Base-by-base conservation (phyloP, 2,797 vertebrate genomes). In the Chelon auratus region DNA sequence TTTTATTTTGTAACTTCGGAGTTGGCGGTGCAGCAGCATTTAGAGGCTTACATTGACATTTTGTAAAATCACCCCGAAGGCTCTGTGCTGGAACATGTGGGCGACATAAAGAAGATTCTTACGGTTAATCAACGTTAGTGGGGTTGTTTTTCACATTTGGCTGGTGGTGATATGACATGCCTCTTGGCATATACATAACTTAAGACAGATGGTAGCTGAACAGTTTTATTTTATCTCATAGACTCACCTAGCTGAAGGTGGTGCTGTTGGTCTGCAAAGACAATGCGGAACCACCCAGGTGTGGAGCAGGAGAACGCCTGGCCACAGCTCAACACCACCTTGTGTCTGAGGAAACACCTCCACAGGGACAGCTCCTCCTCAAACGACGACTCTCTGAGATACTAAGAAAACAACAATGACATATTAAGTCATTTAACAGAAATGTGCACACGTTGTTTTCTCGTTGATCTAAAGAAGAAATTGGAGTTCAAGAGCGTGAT, bases 281-380 rank as follows among this genome's bases (percentile, higher is more conserved):
- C 87, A 2, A 99, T 87, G 18, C 98, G 95, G 88, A 99, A 99
- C 98, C 98, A 99, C 18, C 98, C 98, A 0, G 98, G 97, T 14
- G 96, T 95, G 57, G 91, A 89, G 75, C 97, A 99, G 66, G 82
- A 92, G 71, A 99, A 99, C 15, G 95, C 94, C 90, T 97, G 96
- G 33, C 98, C 98, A 0, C 92, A 95, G 80, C 93, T 97, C 67
- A 99, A 70, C 50, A 99, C 84, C 73, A 99, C 94, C 74, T 96
- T 97, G 85, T 97, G 96, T 56, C 94, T 94, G 70, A 99, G 91
- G 80, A 99, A 97, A 62, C 87, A 77, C 30, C 86, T 94, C 97
- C 97, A 99, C 45, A 99, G 86, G 13, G 83, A 69, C 90, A 93
- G 63, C 82, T 99, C 98, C 68, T 95, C 97, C 72, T 95, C 94